phyloP scores from a whole-genome alignment of 2,113 vertebrate species.

The Neopipo cinnamomea region DNA sequence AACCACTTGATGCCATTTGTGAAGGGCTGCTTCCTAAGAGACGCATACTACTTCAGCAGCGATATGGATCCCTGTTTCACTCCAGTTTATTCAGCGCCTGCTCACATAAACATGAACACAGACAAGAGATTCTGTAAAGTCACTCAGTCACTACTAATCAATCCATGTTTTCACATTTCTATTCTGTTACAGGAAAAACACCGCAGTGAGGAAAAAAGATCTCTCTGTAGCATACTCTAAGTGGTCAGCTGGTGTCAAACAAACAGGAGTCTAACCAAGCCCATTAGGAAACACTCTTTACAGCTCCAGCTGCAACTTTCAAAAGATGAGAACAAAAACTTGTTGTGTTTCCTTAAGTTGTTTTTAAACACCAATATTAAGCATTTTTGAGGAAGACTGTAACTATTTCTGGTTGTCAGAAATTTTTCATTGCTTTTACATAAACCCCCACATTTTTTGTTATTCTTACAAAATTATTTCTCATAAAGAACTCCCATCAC shows the following conservation, averaged over 20 bases:
- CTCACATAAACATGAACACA: neutral
- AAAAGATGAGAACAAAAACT: neutral
- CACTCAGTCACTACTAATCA: neutral
- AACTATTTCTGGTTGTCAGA: neutral
- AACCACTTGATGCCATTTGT: neutral
- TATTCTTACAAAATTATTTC: neutral
- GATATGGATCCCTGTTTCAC: neutral
- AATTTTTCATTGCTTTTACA: neutral
- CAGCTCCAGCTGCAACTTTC: neutral
- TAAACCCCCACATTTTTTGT: neutral
- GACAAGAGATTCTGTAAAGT: neutral
- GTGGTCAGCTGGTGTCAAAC: neutral
- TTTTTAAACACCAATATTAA: neutral
- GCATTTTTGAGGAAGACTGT: neutral
- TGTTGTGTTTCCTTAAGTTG: neutral
- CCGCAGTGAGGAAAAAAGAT: neutral
- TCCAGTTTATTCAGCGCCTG: neutral
- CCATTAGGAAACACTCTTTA: neutral
- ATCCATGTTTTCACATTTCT: neutral
- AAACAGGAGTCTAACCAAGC: neutral
- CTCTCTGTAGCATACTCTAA: neutral
- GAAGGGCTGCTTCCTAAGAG: neutral
- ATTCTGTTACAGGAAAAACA: neutral
- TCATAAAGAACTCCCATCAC: neutral
- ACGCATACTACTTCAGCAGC: rapidly evolving